phyloP scores from a whole-genome alignment of 1,140 invertebrate species.

The Cyphomyrmex costatus region DNA sequence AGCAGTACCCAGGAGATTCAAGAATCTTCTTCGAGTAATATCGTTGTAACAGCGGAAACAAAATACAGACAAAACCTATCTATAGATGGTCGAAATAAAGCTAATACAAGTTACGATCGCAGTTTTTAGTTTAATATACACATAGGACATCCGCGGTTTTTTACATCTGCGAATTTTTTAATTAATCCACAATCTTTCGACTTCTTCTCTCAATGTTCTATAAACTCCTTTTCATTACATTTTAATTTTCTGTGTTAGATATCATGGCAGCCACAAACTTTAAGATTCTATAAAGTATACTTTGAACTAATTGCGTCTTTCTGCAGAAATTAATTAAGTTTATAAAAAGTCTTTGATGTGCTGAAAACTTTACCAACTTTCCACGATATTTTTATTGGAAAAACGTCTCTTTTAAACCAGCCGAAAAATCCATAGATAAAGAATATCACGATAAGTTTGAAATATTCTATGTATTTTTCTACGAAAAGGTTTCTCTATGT shows the following conservation, averaged over 20 bases:
- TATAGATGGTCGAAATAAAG: slow-evolving; percentile 14
- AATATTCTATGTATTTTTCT: background rate
- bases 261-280: slow-evolving; percentile 48
- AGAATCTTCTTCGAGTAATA: slow-evolving; percentile 18
- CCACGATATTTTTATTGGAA: slow-evolving; percentile 29
- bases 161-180: slow-evolving; percentile 29
- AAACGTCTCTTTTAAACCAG: background rate
- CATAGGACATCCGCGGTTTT: background rate
- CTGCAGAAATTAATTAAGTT: slow-evolving; percentile 56
- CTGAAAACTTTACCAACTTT: slow-evolving; percentile 39
- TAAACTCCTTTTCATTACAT: slow-evolving; percentile 20
- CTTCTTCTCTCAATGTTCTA: slow-evolving; percentile 2
- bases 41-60: slow-evolving; percentile 7
- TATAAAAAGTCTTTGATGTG: slow-evolving; percentile 36
- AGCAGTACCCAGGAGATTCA: background rate
- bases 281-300: slow-evolving; percentile 47
- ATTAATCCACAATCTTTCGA: slow-evolving; percentile 36
- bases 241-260: slow-evolving; percentile 47
- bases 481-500: background rate
- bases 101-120: background rate
- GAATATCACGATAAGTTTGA: background rate
- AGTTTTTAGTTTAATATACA: slow-evolving; percentile 28
- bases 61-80: slow-evolving; percentile 11
- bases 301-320: slow-evolving; percentile 46
- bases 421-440: background rate